A percentile compares a stretch with the other conserved stretches of the same genome.
These are phyloP conservation scores for Chloebia gouldiae DNA, from an alignment of 2,113 vertebrate species.

Conservation along the genomic window DNA sequence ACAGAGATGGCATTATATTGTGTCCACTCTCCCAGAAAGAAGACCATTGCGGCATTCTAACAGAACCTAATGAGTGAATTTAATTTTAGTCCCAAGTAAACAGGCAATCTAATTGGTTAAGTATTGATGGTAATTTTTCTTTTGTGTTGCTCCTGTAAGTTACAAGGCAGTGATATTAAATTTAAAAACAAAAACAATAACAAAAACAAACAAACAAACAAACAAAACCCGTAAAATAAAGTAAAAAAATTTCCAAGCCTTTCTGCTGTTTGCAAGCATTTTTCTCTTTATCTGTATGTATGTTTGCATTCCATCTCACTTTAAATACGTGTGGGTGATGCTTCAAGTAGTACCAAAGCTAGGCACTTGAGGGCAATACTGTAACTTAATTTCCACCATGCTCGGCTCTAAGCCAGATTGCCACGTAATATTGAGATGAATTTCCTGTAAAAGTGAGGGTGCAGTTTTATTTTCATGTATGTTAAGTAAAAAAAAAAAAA, in stretches of 20 bases:
- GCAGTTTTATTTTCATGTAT: background rate
- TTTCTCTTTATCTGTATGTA: background rate
- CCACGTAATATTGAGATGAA: background rate
- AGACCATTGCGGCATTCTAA: background rate
- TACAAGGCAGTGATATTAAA: background rate
- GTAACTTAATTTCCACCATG: background rate
- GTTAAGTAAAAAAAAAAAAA: background rate
- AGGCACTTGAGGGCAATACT: constrained; percentile 69
- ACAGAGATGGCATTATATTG: background rate
- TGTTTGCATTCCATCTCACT: background rate
- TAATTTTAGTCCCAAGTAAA: background rate
- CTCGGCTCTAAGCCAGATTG: background rate
- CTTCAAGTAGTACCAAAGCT: background rate
- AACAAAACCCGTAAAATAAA: background rate
- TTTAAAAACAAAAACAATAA: background rate
- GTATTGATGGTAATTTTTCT: background rate
- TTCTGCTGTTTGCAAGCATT: background rate
- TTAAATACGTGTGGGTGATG: background rate
- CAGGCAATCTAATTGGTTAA: background rate
- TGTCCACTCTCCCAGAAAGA: background rate
- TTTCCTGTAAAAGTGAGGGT: background rate
- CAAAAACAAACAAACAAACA: background rate
- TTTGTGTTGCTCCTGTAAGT: background rate
- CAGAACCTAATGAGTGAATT: background rate
- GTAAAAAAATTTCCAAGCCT: background rate